phyloP scores from a whole-genome alignment of 2,113 vertebrate genomes.

The Bagarius yarrelli region DNA sequence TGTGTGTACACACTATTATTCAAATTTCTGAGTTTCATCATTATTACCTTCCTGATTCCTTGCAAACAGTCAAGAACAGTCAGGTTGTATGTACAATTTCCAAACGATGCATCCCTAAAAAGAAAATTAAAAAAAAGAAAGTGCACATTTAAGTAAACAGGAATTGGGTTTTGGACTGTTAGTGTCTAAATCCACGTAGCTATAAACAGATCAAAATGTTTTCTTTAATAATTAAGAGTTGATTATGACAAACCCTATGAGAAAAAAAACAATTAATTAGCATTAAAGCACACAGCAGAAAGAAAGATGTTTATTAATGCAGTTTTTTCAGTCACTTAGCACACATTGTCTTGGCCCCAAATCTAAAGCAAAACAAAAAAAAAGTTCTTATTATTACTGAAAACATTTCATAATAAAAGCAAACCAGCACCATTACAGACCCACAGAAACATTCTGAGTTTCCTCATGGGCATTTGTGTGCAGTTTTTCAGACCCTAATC shows the following conservation, averaged over 20 bases:
- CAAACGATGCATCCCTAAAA: slow-evolving; percentile 92
- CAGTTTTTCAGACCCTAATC: background rate
- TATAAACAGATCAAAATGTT: background rate
- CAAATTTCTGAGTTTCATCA: background rate
- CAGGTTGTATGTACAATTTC: slow-evolving; percentile 89
- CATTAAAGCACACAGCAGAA: no score
- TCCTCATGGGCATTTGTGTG: background rate
- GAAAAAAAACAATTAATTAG: no score
- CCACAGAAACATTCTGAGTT: slow-evolving; percentile 4
- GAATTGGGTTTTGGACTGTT: background rate
- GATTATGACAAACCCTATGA: background rate
- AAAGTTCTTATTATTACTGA: background rate
- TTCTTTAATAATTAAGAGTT: background rate
- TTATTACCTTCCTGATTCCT: slow-evolving; percentile 90
- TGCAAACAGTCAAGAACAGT: slow-evolving; percentile 93
- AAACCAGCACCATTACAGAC: slow-evolving; percentile 18
- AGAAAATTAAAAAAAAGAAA: background rate
- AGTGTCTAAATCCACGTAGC: background rate
- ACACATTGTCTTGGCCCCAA: background rate
- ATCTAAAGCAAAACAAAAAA: background rate
- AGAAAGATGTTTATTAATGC: no score
- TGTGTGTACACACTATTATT: background rate
- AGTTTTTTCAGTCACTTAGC: background rate
- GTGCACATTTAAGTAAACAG: background rate
- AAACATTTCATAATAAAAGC: slow-evolving; percentile 22